Conservation (phyloP, 2,888 invertebrate genomes). For the Temnothorax unifasciatus region DNA sequence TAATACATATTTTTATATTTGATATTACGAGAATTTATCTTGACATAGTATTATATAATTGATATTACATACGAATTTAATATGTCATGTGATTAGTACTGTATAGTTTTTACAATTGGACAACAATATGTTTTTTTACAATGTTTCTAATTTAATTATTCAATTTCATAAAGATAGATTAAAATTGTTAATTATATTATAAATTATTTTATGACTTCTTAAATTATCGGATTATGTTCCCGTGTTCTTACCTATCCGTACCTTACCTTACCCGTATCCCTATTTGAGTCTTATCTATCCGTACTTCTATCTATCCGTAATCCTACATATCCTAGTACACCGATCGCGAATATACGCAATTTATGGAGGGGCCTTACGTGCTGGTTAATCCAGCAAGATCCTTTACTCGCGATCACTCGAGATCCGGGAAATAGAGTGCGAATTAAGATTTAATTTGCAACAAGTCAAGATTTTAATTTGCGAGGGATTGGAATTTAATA, state of each 20-base stretch:
- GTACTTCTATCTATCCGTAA: background rate
- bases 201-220: background rate
- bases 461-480: conserved; percentile 3
- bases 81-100: background rate
- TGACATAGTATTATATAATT: background rate
- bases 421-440: background rate
- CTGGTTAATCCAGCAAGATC: background rate
- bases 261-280: background rate
- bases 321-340: background rate
- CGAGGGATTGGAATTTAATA: conserved; percentile 19
- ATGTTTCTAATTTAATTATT: conserved; percentile 1
- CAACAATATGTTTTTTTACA: background rate
- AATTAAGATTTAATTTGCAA: conserved; percentile 19
- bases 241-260: background rate
- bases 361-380: background rate
- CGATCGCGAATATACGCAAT: background rate
- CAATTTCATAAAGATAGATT: background rate
- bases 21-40: background rate
- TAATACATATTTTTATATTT: background rate
- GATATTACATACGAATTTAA: too few relatives aligned
- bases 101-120: background rate
- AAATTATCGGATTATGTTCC: background rate
- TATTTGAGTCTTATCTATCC: background rate
- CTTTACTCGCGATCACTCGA: background rate
- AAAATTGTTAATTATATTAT: background rate